phyloP scores from a whole-genome alignment of 1,140 invertebrate genomes.

The Conopomorpha cramerella region DNA sequence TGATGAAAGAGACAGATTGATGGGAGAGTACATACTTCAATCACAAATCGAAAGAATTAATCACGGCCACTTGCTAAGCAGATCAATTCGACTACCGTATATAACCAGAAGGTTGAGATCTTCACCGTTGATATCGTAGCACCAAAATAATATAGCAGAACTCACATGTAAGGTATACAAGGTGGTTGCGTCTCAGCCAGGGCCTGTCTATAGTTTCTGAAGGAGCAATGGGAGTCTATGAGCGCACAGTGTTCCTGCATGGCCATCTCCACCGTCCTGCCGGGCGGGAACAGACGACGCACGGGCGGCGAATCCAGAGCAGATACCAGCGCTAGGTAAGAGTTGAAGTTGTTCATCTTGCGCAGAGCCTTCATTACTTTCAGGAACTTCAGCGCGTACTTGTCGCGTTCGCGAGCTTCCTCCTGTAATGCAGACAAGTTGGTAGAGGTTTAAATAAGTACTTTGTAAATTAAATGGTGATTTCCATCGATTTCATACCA shows the following conservation, averaged over 20 bases:
- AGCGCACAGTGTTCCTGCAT: constrained; percentile 94
- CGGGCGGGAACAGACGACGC: constrained; percentile 92
- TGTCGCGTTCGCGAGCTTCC: constrained; percentile 93
- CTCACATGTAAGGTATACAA: constrained; percentile 98
- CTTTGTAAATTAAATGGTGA: neutral
- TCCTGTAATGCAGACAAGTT: constrained; percentile 26
- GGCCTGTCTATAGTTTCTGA: constrained; percentile 92
- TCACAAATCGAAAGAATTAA: no score
- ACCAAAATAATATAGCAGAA: constrained; percentile 11
- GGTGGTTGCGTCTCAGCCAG: constrained; percentile 93
- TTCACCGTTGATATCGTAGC: neutral
- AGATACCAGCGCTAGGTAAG: constrained; percentile 93
- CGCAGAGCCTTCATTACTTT: constrained; percentile 98
- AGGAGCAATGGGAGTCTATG: constrained; percentile 95
- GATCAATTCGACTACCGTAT: no score
- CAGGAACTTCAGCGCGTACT: constrained; percentile 94
- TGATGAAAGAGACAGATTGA: no score
- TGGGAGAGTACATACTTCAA: no score
- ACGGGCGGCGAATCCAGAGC: constrained; percentile 97
- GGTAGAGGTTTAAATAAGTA: neutral
- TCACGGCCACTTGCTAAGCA: no score
- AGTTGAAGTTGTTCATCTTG: constrained; percentile 99
- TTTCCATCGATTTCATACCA: no score
- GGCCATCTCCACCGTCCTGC: constrained; percentile 87
- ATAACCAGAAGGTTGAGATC: neutral